Evolutionary conservation across 2,888 invertebrate species (phyloP), one percentile per base, ranked within the genome.

Genomic region (Patella ulyssiponensis): DNA sequence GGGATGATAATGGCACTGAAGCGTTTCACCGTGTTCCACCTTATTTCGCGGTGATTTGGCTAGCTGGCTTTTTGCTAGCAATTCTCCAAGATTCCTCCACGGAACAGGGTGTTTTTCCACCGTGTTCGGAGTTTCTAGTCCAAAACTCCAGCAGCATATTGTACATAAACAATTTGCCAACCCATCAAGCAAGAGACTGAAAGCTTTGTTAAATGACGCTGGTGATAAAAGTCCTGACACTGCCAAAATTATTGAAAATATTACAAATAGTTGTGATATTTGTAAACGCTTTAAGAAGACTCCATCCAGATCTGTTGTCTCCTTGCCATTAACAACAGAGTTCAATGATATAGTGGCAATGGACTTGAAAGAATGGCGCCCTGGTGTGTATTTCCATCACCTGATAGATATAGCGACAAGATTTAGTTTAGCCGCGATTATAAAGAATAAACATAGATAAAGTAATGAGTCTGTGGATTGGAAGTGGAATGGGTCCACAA

Each of bases 331-430:
- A 51, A 74, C 77, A 44, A 77, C 70, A 54, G 54, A 77, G 17
- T 77, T 77, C 53, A 77, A 77, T 74, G 77, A 77, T 20, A 64
- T 73, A 15, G 77, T 77, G 17, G 74, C 73, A 27, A 72, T 77
- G 56, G 58, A 77, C 51, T 64, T 77, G 17, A 53, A 77, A 11
- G 11, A 58, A n/a, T n/a, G n/a, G n/a, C n/a, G n/a, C n/a, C n/a
- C n/a, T 15, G 71, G 71, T 53, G 44, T 52, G 20, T 74, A 72
- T 51, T 64, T 73, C 58, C 77, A 74, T 20, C 77, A 77, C 20
- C 20, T 77, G 11, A 74, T 77, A 17, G 77, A 77, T 64, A 20
- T 73, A 15, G 71, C 52, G 12, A 77, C 77, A 14, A 33, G 73
- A 73, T 77, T 71, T 52, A 77, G 73, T 58, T 71, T 56, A 23